Evolutionary conservation across 2,797 vertebrate genomes (phyloP).

Genomic region (Cichlasoma orientale): DNA sequence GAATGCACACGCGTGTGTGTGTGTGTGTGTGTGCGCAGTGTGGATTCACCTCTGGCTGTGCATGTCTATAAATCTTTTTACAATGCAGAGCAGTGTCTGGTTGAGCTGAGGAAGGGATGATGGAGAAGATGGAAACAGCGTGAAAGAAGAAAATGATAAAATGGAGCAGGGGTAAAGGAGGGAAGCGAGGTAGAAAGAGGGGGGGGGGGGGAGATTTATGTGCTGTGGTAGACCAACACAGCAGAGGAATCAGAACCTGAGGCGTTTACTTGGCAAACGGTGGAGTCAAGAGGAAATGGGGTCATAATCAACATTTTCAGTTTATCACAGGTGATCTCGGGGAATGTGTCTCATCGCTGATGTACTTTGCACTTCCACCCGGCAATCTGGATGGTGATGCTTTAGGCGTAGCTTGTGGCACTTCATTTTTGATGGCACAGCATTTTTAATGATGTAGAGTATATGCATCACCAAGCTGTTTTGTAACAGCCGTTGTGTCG

Average conservation of each 20-base stretch:
- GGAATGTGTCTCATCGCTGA: neutral
- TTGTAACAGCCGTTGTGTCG: neutral
- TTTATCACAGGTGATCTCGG: neutral
- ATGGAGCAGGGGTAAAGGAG: slow-evolving; percentile 33
- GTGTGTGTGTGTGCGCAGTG: neutral
- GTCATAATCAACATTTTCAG: slow-evolving; percentile 1
- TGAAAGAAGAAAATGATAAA: slow-evolving; percentile 43
- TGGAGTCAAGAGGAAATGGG: slow-evolving; percentile 2
- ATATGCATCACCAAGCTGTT: neutral
- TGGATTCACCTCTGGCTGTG: slow-evolving; percentile 5
- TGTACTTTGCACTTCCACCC: neutral
- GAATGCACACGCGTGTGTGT: slow-evolving; percentile 1
- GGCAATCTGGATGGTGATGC: neutral
- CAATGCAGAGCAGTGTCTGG: slow-evolving; percentile 36
- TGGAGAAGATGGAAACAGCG: slow-evolving; percentile 33
- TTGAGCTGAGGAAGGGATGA: slow-evolving; percentile 20
- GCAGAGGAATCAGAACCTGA: neutral
- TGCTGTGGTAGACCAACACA: neutral
- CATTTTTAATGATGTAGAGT: neutral
- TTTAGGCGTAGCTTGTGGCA: neutral
- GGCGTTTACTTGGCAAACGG: neutral
- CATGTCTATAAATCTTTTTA: slow-evolving; percentile 40
- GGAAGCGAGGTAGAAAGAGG: neutral
- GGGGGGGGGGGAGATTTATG: neutral
- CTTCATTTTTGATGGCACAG: neutral